Evolutionary conservation across 2,888 invertebrate genomes (phyloP), one percentile per base, ranked within the genome.

Genomic region (Nymphalis c-album): DNA sequence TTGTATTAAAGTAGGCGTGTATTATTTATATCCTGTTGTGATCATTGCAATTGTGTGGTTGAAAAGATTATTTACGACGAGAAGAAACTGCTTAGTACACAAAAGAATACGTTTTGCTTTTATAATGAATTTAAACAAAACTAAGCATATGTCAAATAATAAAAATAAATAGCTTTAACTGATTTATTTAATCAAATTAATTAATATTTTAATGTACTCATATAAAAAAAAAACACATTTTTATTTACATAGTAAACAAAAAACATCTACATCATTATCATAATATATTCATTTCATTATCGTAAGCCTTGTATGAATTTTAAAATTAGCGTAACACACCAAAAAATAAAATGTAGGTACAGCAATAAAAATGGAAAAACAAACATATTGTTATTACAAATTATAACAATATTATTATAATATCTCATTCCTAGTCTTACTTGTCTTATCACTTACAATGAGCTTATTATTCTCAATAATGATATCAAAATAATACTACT

Each of bases 1-100:
- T 75, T 72, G 75, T 70, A 76, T 73, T 73, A 73, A 85, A 85
- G 78, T 84, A 77, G 89, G 90, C 87, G 89, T 87, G 84, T 81
- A 82, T 84, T 86, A 87, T 90, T 88, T 88, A 87, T 86, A 78
- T 81, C 79, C 78, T 85, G 86, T 87, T 88, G 80, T 88, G 87
- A 88, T 87, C 81, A 80, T 80, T 83, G 80, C 79, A 85, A 85
- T 85, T 77, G 81, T 60, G 63, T 61, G 60, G 47, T 67, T 63
- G 68, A 68, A 71, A 67, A 68, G 65, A 61, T 69, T 70, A 68
- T 64, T 69, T 64, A 67, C 40, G 48, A 51, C 35, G 51, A 64
- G 64, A 64, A 68, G 64, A 67, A 61, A 13, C 20, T 47, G 50
- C 58, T 57, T 57, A 46, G 62, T 48, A 20, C 51, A 47, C 40